Evolutionary conservation across 1,140 invertebrate species (phyloP).

Genomic region (Bacillus rossius): DNA sequence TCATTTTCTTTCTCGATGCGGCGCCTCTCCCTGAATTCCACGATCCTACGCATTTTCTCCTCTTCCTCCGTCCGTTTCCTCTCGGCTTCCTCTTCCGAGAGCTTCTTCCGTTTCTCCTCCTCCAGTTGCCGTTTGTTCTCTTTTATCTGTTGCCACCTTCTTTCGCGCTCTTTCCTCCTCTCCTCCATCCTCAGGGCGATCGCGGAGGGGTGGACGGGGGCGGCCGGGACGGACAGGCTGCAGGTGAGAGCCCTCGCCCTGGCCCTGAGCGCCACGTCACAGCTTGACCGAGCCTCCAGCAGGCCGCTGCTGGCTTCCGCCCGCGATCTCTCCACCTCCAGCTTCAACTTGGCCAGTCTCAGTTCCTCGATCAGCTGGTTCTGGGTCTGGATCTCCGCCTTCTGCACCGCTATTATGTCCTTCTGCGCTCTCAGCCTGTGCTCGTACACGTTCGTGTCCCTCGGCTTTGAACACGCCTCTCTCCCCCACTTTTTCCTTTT

Average conservation of each 20-base stretch:
- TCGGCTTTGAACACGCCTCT: neutral
- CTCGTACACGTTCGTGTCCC: neutral
- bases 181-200: neutral
- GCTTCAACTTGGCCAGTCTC: conserved; percentile 1
- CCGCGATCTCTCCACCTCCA: neutral
- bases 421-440: neutral
- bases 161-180: neutral
- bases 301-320: neutral
- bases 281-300: neutral
- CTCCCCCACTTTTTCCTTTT: no score
- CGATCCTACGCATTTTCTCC: neutral
- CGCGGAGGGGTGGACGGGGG: no score
- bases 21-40: neutral
- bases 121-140: neutral
- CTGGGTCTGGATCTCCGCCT: conserved; percentile 1
- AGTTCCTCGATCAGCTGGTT: conserved; percentile 4
- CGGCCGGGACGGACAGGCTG: neutral
- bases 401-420: conserved; percentile 7
- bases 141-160: conserved; percentile 1
- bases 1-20: neutral
- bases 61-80: neutral
- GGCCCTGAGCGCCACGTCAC: neutral
- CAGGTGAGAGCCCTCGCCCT: neutral
- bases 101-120: neutral
- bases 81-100: neutral